Evolutionary conservation across 2,797 vertebrate genomes (phyloP), one percentile per base, ranked within the genome.

Genomic region (Pangasius djambal): DNA sequence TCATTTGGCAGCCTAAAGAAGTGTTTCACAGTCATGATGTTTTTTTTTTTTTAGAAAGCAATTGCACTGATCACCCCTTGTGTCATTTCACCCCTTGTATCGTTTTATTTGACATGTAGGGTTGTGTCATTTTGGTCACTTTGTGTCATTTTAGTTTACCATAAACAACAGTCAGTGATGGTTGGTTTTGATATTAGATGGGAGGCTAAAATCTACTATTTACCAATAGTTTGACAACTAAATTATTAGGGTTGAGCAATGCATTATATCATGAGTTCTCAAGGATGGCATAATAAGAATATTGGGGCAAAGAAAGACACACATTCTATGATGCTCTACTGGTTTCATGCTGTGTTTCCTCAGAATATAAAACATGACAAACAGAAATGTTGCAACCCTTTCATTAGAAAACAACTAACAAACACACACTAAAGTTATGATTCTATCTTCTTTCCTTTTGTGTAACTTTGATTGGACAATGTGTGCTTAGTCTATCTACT

Each of bases 1-100:
- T 89, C 37, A 61, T 63, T 59, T 89, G 89, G 88, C 87, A 91
- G 82, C 20, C 69, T 91, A 87, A 90, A 90, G 77, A 75, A 65
- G 55, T 15, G 31, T 78, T 86, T 88, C 48, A n/a, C 6, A 78
- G 25, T 13, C 25, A 8, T 48, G 3, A n/a, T 55, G 3, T 37
- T 86, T 89, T 81, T 59, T 75, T 89, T 65, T 74, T 83, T 52
- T 28, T 7, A 3, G 4, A 48, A 83, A 34, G 0, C 70, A 83
- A 72, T 86, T 86, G 31, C 55, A 28, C 52, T 57, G 15, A 55
- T 81, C 28, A 81, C 10, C 37, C 48, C 25, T 15, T n/a, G 28
- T 84, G 79, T 59, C 63, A 78, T 48, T 48, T 48, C 44, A 9
- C 44, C 0, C 7, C 44, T 48, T 48, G 44, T n/a, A 72, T 44